Base-by-base conservation (phyloP, 2,888 invertebrate species). In the Drosophila quinaria region DNA sequence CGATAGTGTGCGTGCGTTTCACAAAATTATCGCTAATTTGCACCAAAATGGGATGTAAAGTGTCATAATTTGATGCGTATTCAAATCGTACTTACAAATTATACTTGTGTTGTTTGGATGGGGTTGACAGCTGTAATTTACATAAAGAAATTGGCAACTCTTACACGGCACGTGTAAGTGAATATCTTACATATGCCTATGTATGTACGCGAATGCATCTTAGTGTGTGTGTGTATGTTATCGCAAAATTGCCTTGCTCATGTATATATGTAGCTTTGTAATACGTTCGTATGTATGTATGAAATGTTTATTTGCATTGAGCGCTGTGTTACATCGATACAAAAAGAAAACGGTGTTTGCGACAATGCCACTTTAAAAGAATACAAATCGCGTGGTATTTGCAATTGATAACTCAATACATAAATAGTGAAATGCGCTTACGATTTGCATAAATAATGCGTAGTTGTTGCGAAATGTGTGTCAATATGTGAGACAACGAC, bases 11-110 rank as follows among this genome's bases (percentile, higher is more conserved):
- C 65, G 81, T 81, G 83, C 71, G 75, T 81, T 78, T 83, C 66
- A 69, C 65, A 75, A 81, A 81, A 88, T 86, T 76, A 70, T 68
- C 81, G 89, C 87, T 73, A 82, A 90, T 88, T 86, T 79, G 66
- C 73, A 70, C 70, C 66, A 60, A 80, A 80, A 82, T 68, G 58
- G 63, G 47, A 39, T 88, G 88, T 71, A 89, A 89, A 61, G 68
- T 70, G 68, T 59, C 68, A 70, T 73, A 73, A 75, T 76, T 79
- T 76, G 65, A 75, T 75, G 70, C 71, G 79, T 68, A 70, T 70
- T 77, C 56, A 60, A 71, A 66, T 60, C 35, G 60, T 11, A 19
- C 17, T 13, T 37, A 17, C 31, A 35, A 35, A 22, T 17, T 22
- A 13, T 37, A 42, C 39, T 6, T 49, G 15, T 1, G 5, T 25